Conservation (phyloP, 2,888 invertebrate species). For the Mythimna loreyi region DNA sequence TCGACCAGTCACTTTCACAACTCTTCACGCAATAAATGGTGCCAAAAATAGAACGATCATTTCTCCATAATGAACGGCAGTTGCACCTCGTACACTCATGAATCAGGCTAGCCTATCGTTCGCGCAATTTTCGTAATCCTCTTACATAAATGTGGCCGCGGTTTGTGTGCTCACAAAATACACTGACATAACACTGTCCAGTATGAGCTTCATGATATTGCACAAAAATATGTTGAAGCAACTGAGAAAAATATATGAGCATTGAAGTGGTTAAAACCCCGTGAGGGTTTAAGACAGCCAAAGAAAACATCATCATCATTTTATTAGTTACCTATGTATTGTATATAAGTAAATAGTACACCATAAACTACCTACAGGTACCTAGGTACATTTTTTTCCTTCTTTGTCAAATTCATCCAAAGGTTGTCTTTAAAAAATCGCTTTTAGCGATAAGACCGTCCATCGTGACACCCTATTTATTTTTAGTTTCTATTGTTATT, state of each 20-base stretch:
- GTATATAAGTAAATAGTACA: too few species aligned
- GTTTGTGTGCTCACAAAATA: conserved; percentile 63
- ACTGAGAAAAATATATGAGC: background rate
- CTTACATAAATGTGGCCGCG: conserved; percentile 60
- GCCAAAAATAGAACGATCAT: conserved; percentile 53
- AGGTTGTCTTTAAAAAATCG: too few species aligned
- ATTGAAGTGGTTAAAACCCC: background rate
- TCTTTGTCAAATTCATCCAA: too few species aligned
- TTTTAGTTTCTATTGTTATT: too few species aligned
- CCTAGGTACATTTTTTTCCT: too few species aligned
- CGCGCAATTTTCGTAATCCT: conserved; percentile 63
- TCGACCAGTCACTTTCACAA: conserved; percentile 40
- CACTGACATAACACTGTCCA: conserved; percentile 55
- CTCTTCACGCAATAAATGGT: conserved; percentile 40
- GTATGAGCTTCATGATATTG: conserved; percentile 39
- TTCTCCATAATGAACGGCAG: conserved; percentile 52
- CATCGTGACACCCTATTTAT: too few species aligned
- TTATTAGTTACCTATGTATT: too few species aligned
- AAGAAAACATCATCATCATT: too few species aligned
- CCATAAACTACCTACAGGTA: too few species aligned
- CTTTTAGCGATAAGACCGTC: too few species aligned
- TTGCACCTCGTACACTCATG: conserved; percentile 39
- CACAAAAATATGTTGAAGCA: conserved; percentile 23
- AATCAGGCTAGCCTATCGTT: conserved; percentile 54
- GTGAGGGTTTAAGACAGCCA: background rate